phyloP scores from a whole-genome alignment of 2,888 invertebrate genomes.

The Mythimna vitellina region DNA sequence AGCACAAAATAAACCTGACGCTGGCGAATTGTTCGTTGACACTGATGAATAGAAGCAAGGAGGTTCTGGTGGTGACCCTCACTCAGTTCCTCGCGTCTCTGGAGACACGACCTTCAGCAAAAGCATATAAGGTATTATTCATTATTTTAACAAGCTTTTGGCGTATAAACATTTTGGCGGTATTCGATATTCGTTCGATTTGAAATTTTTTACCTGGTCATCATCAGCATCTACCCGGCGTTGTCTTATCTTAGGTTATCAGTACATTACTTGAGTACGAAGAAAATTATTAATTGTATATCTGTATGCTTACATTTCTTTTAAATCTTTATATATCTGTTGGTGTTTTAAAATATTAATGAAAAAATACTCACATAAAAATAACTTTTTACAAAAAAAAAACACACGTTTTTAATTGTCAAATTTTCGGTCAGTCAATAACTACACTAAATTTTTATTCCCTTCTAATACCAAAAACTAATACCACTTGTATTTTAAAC shows the following conservation, averaged over 20 bases:
- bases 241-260: too few relatives aligned
- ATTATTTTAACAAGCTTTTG: background rate
- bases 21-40: constrained; percentile 93
- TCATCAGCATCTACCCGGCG: background rate
- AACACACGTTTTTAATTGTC: too few relatives aligned
- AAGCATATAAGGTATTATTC: constrained; percentile 91
- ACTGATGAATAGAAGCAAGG: constrained; percentile 92
- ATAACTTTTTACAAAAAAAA: too few relatives aligned
- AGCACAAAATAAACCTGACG: constrained; percentile 94
- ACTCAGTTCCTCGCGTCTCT: constrained; percentile 93
- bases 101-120: constrained; percentile 92
- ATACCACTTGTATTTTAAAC: too few relatives aligned
- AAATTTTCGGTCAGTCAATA: too few relatives aligned
- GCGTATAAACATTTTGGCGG: background rate
- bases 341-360: background rate
- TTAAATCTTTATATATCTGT: background rate
- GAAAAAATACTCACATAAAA: too few relatives aligned
- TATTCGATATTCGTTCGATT: background rate
- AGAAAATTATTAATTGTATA: too few relatives aligned
- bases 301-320: too few relatives aligned
- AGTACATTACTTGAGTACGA: too few relatives aligned
- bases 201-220: background rate
- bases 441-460: too few relatives aligned
- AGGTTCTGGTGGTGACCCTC: constrained; percentile 93
- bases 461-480: too few relatives aligned